These are phyloP conservation scores for Eulemur albifrons DNA, from an alignment of 2,797 vertebrate species.

Conservation along the genomic window DNA sequence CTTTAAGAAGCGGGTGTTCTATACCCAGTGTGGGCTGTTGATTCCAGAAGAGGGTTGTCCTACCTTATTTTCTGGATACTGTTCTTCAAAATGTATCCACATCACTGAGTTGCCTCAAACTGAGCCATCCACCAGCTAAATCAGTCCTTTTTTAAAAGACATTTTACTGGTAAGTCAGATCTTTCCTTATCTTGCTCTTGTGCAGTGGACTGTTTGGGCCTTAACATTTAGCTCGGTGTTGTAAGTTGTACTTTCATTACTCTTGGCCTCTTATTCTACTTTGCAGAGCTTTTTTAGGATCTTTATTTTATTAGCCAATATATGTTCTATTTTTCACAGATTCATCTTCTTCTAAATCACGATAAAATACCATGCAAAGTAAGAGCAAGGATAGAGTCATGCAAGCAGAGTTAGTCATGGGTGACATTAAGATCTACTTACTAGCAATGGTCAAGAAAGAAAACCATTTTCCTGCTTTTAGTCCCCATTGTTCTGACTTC, in stretches of 20 bases:
- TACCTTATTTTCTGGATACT: neutral
- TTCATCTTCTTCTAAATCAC: neutral
- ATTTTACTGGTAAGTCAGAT: neutral
- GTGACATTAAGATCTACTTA: neutral
- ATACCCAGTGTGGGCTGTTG: rapidly evolving
- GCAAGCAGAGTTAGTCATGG: neutral
- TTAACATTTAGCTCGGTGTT: neutral
- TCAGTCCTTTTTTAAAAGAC: neutral
- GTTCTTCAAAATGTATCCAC: neutral
- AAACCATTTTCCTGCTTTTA: neutral
- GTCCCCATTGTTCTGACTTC: neutral
- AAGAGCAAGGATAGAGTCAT: neutral
- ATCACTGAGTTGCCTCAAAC: neutral
- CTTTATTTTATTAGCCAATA: neutral
- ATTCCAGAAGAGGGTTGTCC: neutral
- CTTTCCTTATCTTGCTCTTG: neutral
- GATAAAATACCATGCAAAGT: neutral
- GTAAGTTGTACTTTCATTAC: neutral
- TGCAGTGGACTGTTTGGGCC: neutral
- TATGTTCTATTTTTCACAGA: neutral
- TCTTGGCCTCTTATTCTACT: neutral
- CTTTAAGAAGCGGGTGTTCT: neutral
- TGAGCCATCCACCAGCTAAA: neutral
- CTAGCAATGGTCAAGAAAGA: neutral
- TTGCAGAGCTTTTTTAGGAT: neutral